Conservation (phyloP, 2,888 invertebrate species). For the Rotaria socialis region DNA sequence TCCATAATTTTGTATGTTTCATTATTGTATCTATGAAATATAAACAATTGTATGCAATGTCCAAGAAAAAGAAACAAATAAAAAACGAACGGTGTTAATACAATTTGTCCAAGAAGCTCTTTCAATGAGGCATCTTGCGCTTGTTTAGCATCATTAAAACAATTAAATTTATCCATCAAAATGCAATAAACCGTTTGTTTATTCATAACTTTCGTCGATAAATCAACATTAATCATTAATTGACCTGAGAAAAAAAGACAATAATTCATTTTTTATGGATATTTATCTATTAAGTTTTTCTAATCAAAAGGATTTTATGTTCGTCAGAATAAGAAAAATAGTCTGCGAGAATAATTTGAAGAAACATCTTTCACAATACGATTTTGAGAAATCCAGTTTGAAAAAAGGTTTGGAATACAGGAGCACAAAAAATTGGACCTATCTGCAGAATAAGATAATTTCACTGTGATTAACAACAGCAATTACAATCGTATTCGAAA, state of each 20-base stretch:
- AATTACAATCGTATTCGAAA: too few species aligned
- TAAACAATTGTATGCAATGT: not conserved
- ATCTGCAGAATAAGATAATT: too few species aligned
- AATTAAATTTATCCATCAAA: not conserved
- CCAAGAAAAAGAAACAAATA: not conserved
- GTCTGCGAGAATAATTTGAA: too few species aligned
- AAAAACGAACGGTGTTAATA: not conserved
- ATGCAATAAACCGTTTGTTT: not conserved
- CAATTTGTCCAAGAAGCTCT: slow-evolving; percentile 21
- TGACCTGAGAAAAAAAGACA: not conserved
- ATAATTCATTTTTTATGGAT: too few species aligned
- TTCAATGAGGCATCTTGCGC: not conserved
- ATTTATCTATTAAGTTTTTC: too few species aligned
- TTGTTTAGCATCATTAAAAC: not conserved
- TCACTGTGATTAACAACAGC: too few species aligned
- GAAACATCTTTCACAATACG: too few species aligned
- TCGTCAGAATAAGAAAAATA: too few species aligned
- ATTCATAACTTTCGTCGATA: slow-evolving; percentile 33
- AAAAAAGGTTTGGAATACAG: too few species aligned
- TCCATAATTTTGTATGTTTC: not conserved
- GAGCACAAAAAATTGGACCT: too few species aligned
- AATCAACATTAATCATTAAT: slow-evolving; percentile 35
- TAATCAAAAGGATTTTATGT: too few species aligned
- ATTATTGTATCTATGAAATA: not conserved
- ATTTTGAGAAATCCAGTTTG: too few species aligned